phyloP scores from a whole-genome alignment of 23 tunicate species.

The Trididemnum nubilum region DNA sequence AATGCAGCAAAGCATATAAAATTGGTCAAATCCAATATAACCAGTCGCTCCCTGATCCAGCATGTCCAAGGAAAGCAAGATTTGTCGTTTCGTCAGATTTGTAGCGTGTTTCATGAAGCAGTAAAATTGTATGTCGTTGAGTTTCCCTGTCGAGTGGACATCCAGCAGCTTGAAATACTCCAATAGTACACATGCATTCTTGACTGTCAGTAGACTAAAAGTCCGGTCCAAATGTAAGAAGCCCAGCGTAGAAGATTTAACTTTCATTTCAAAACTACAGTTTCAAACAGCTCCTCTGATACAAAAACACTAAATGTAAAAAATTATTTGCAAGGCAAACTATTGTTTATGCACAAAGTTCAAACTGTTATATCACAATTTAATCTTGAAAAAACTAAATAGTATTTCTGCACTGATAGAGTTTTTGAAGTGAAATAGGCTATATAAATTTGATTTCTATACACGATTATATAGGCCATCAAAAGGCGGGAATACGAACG shows the following conservation, averaged over 20 bases:
- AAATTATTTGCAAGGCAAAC: too few species aligned
- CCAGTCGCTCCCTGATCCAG: slow-evolving; percentile 87
- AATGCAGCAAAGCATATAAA: slow-evolving; percentile 76
- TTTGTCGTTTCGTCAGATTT: slow-evolving; percentile 71
- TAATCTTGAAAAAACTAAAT: too few species aligned
- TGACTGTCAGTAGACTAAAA: slow-evolving; percentile 87
- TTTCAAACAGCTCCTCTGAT: too few species aligned
- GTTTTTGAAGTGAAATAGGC: too few species aligned
- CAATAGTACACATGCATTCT: slow-evolving; percentile 60
- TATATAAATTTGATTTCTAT: too few species aligned
- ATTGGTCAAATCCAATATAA: slow-evolving; percentile 77
- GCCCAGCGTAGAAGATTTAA: slow-evolving; percentile 57
- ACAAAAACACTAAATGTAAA: too few species aligned
- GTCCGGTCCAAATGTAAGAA: slow-evolving; percentile 84
- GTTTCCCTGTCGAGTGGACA: slow-evolving; percentile 63
- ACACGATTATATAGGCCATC: too few species aligned
- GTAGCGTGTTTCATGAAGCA: slow-evolving; percentile 78
- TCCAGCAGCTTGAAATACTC: slow-evolving; percentile 81
- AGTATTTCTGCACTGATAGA: too few species aligned
- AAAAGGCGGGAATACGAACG: too few species aligned
- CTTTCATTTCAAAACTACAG: slow-evolving; percentile 63
- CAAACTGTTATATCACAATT: too few species aligned
- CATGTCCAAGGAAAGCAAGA: slow-evolving; percentile 72
- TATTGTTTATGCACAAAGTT: too few species aligned
- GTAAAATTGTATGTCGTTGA: slow-evolving; percentile 88